Evolutionary conservation across 2,888 invertebrate genomes (phyloP).

Genomic region (Cryptocheilus praepositus): DNA sequence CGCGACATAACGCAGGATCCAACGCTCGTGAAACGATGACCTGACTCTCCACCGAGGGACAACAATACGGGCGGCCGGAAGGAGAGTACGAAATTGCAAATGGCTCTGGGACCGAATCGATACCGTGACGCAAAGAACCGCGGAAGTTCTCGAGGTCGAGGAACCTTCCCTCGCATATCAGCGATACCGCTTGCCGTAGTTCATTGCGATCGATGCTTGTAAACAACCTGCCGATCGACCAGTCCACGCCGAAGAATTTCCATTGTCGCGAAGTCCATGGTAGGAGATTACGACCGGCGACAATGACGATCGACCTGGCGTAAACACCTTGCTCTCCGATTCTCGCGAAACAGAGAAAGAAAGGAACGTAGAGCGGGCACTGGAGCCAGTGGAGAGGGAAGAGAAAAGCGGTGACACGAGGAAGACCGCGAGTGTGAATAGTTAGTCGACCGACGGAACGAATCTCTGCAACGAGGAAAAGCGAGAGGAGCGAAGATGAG

Average conservation of each 20-base stretch:
- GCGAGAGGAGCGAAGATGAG: constrained; percentile 79
- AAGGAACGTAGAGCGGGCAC: too few species aligned
- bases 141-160: constrained; percentile 45
- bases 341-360: constrained; percentile 1
- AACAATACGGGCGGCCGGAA: neutral
- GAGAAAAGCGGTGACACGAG: neutral
- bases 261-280: constrained; percentile 16
- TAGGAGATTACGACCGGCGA: constrained; percentile 5
- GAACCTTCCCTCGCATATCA: constrained; percentile 33
- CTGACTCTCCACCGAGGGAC: neutral
- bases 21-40: neutral
- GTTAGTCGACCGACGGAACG: constrained; percentile 7
- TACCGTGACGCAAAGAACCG: constrained; percentile 45
- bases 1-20: neutral
- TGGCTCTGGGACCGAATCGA: constrained; percentile 46
- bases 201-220: constrained; percentile 42
- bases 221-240: constrained; percentile 18
- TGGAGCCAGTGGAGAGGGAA: neutral
- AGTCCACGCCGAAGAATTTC: constrained; percentile 9
- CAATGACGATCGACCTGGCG: constrained; percentile 30
- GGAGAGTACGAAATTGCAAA: constrained; percentile 38
- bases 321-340: neutral
- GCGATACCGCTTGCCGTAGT: constrained; percentile 22
- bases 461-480: neutral
- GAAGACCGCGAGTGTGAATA: neutral